phyloP scores from a whole-genome alignment of 2,113 vertebrate species.

The Micronisus gabar region DNA sequence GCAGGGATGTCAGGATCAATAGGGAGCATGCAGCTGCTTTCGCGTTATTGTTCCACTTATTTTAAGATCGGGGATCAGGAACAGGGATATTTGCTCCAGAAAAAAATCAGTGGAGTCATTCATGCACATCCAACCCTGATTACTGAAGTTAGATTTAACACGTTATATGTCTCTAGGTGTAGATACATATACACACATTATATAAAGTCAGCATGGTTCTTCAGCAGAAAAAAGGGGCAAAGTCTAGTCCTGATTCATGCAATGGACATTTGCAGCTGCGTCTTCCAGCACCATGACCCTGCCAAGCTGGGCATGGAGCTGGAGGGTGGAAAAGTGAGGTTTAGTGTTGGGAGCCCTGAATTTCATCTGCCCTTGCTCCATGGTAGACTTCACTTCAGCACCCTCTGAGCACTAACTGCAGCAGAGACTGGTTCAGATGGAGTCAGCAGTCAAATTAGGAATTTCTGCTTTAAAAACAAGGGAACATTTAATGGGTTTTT shows the following conservation, averaged over 20 bases:
- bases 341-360: background rate
- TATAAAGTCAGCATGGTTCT: background rate
- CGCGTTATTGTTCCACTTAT: background rate
- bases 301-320: background rate
- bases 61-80: background rate
- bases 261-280: background rate
- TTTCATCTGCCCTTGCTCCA: background rate
- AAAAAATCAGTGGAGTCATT: background rate
- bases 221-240: background rate
- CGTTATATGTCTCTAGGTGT: rapidly evolving
- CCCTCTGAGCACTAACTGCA: background rate
- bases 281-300: background rate
- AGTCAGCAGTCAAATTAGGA: background rate
- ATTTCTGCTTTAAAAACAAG: background rate
- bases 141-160: background rate
- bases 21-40: background rate
- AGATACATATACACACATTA: background rate
- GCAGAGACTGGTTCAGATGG: background rate
- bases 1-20: background rate
- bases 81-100: background rate
- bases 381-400: background rate
- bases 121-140: background rate
- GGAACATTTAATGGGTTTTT: background rate
- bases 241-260: background rate
- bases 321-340: background rate